Percentiles rank a stretch among this genome's conserved stretches.
Evolutionary conservation across 2,113 vertebrate genomes (phyloP).

Genomic region (Microtus oregoni): DNA sequence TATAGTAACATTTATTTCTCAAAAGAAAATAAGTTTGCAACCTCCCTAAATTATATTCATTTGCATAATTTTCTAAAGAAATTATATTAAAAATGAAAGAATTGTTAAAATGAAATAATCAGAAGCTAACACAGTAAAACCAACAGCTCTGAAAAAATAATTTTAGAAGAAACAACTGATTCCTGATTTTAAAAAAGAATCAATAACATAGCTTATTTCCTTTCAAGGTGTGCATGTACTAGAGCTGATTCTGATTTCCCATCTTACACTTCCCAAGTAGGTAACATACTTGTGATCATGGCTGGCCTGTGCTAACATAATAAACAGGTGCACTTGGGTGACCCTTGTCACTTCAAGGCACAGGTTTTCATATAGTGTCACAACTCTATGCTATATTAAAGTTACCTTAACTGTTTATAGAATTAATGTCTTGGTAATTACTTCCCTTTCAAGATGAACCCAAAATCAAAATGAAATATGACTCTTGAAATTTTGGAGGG

Average conservation of each 20-base stretch:
- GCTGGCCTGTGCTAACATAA: neutral
- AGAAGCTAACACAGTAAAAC: neutral
- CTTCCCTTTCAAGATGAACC: neutral
- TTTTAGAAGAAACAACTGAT: neutral
- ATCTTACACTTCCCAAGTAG: neutral
- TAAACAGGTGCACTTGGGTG: accelerated
- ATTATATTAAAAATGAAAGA: neutral
- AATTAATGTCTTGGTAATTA: neutral
- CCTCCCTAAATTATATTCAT: neutral
- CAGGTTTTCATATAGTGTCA: neutral
- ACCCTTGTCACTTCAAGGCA: neutral
- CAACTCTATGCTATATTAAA: neutral
- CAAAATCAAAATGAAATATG: neutral
- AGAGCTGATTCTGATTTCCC: too few species aligned
- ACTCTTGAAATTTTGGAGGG: neutral
- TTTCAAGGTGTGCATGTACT: neutral
- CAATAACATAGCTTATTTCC: neutral
- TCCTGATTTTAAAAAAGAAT: neutral
- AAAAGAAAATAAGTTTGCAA: neutral
- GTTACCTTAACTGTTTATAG: neutral
- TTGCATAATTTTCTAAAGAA: neutral
- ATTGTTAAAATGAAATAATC: neutral
- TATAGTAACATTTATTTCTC: neutral
- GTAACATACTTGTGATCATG: neutral
- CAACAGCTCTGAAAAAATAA: neutral